Conservation (phyloP, 2,797 vertebrate genomes). For the Coluber constrictor region DNA sequence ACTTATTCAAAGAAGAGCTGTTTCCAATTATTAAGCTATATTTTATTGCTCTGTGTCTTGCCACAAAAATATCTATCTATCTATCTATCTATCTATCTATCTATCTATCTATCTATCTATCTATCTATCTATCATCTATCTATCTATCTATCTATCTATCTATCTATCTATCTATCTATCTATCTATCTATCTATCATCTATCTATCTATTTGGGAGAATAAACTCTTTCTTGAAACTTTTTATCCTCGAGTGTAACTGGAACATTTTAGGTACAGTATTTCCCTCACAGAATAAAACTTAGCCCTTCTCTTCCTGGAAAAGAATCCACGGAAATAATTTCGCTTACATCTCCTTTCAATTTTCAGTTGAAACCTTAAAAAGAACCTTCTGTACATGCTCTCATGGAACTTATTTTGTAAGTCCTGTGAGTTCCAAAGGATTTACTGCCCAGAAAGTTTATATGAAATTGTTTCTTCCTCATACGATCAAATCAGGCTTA, state of each 20-base stretch:
- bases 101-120: not conserved
- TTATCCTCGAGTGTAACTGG: not conserved
- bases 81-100: not conserved
- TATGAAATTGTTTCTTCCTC: not conserved
- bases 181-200: too few species aligned
- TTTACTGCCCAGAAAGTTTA: not conserved
- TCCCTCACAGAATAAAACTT: not conserved
- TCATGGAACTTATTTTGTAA: not conserved
- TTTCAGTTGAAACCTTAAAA: not conserved
- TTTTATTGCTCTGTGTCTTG: not conserved
- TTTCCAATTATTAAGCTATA: constrained; percentile 13
- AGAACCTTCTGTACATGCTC: not conserved
- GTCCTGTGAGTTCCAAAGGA: too few species aligned
- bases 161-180: not conserved
- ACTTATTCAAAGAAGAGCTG: not conserved
- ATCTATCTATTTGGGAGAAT: not conserved
- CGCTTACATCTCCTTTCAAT: not conserved
- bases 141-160: not conserved
- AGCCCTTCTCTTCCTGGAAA: not conserved
- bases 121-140: not conserved
- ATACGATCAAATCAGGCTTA: not conserved
- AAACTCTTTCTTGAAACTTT: not conserved
- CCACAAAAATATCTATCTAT: constrained; percentile 11
- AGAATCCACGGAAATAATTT: not conserved
- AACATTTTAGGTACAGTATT: not conserved